Evolutionary conservation across 2,888 invertebrate genomes (phyloP), one percentile per base, ranked within the genome.

Genomic region (Acronicta aceris): DNA sequence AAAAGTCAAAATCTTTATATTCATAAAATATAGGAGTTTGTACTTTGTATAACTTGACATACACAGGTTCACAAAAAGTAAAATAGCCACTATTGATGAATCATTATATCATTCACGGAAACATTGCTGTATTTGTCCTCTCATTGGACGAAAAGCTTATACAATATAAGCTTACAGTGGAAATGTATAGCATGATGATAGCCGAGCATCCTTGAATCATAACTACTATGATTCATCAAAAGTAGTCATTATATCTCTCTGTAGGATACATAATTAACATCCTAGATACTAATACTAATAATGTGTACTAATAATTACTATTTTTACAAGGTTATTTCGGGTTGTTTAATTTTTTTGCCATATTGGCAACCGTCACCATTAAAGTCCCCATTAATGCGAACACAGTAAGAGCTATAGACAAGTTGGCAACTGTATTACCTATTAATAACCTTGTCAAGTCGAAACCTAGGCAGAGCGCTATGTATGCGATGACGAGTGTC

Each of bases 351-450:
- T 73, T 71, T 33, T 65, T 79, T 25, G 67, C 49, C 40, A 74
- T 68, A 53, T 73, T 83, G 0, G 73, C 13, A n/a, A 60, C 64
- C 0, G 81, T 60, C 36, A 85, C 71, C 8, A 74, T 16, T 9
- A 90, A 41, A 6, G 81, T 75, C 0, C 89, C 89, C 2, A 81
- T 15, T 45, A 90, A 71, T n/a, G 84, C 82, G 13, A 88, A 40
- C 0, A 84, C 70, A 25, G 88, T 70, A 0, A 88, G 54, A 3
- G 79, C 10, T 58, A 90, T 87, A 0, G 79, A 70, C 36, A 88
- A 45, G 69, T 84, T 79, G 2, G 84, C 76, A 54, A 77, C 82
- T 1, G 45, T n/a, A 27, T 83, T 64, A 0, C 71, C 71, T 12
- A 71, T 13, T 5, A 56, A 0, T 0, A 0, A 0, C 62, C 83